Base-by-base conservation (phyloP, 2,888 invertebrate species). In the Tiliacea aurago region DNA sequence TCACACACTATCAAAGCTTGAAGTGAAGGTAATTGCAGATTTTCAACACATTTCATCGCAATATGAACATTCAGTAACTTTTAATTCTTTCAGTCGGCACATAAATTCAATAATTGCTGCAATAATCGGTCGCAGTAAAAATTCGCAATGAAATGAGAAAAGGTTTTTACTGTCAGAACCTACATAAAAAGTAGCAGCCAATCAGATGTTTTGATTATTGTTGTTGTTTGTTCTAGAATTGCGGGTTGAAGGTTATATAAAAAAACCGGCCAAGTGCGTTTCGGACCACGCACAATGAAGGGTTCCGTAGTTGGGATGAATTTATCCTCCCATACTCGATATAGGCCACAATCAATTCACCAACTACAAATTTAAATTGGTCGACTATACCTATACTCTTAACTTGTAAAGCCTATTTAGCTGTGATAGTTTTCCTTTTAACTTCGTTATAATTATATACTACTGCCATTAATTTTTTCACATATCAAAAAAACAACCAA, bases 1-100 rank as follows among this genome's bases (percentile, higher is more conserved):
- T 76, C 65, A 77, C 77, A 80, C 65, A 69, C 47, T 11, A 41
- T 71, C 53, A 83, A 80, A 79, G 80, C 83, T 64, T 81, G 83
- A 81, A 83, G 56, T 81, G 70, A 61, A 56, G 61, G 64, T 73
- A 81, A 84, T 81, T 67, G 45, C 13, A 66, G 53, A 79, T 74
- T 80, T 85, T 70, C 72, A 69, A 64, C 65, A 70, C 59, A 81
- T 74, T 78, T 56, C 37, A 69, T 64, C 62, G 59, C n/a, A 49
- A 74, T 62, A 56, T 47, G 37, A 58, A 72, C 41, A 72, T 65
- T 66, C 58, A 70, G 2, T 61, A 77, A 53, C 7, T 37, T 72
- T 1, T 45, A n/a, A 4, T 23, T 72, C 10, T 58, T 58, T 28
- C 18, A 58, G 7, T 41, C 55, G 15, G 68, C 5, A 62, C 51